Evolutionary conservation across 2,888 invertebrate species (phyloP).

Genomic region (Cerceris rybyensis): DNA sequence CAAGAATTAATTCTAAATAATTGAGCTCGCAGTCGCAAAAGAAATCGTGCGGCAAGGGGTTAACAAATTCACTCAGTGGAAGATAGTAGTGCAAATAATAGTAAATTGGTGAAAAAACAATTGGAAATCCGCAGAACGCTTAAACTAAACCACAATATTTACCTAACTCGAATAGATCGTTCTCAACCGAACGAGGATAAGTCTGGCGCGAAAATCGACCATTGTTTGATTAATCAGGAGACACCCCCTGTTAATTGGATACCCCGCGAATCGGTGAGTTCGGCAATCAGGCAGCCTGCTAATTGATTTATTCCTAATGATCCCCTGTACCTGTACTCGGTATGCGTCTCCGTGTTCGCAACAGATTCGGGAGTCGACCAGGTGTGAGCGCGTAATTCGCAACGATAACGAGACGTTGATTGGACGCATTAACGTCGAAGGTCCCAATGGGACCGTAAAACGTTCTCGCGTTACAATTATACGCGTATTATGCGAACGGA

Average conservation of each 20-base stretch:
- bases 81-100: no score
- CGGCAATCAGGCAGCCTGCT: constrained; percentile 54
- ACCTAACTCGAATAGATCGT: no score
- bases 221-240: constrained; percentile 55
- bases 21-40: no score
- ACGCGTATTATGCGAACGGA: not conserved
- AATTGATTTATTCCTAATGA: constrained; percentile 70
- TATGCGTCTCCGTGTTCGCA: constrained; percentile 29
- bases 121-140: no score
- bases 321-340: constrained; percentile 41
- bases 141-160: no score
- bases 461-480: constrained; percentile 16
- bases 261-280: constrained; percentile 46
- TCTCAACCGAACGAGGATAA: not conserved
- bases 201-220: constrained; percentile 36
- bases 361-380: constrained; percentile 41
- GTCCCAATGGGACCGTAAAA: constrained; percentile 14
- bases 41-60: no score
- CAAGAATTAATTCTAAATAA: no score
- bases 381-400: constrained; percentile 44
- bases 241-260: constrained; percentile 52
- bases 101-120: no score
- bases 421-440: constrained; percentile 33
- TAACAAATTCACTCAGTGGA: no score
- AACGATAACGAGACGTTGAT: constrained; percentile 55